phyloP scores from a whole-genome alignment of 2,797 vertebrate genomes.

The Ptychobarbus kaznakovi region DNA sequence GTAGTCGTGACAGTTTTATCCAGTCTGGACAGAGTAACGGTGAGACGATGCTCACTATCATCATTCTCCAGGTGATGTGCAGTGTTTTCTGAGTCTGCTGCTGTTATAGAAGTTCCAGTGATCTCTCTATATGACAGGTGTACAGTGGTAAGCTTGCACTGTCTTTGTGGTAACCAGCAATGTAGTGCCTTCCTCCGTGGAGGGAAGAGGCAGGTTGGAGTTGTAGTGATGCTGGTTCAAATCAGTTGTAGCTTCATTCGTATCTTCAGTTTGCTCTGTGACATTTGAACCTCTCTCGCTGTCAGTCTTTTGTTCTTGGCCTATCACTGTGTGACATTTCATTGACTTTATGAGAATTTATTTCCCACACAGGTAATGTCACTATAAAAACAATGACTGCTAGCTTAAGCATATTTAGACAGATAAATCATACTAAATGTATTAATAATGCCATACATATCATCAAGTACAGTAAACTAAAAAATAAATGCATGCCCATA shows the following conservation, averaged over 20 bases:
- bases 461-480: neutral
- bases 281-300: conserved; percentile 44
- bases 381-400: neutral
- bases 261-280: conserved; percentile 51
- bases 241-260: conserved; percentile 10
- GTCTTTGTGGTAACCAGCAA: conserved; percentile 85
- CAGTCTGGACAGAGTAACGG: neutral
- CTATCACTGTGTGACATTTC: conserved; percentile 46
- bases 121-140: conserved; percentile 56
- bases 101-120: conserved; percentile 55
- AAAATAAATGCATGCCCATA: neutral
- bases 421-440: neutral
- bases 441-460: neutral
- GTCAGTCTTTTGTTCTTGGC: conserved; percentile 52
- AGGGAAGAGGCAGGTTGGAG: conserved; percentile 79
- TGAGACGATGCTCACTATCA: neutral
- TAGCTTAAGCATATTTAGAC: neutral
- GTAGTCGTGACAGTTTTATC: neutral
- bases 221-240: conserved; percentile 53
- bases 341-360: conserved; percentile 25
- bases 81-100: conserved; percentile 43
- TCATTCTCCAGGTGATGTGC: neutral
- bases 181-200: conserved; percentile 82
- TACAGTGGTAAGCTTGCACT: conserved; percentile 68
- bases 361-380: neutral